These are phyloP conservation scores for Himalopsyche tibetana DNA, from an alignment of 2,888 invertebrate species.

Conservation along the genomic window DNA sequence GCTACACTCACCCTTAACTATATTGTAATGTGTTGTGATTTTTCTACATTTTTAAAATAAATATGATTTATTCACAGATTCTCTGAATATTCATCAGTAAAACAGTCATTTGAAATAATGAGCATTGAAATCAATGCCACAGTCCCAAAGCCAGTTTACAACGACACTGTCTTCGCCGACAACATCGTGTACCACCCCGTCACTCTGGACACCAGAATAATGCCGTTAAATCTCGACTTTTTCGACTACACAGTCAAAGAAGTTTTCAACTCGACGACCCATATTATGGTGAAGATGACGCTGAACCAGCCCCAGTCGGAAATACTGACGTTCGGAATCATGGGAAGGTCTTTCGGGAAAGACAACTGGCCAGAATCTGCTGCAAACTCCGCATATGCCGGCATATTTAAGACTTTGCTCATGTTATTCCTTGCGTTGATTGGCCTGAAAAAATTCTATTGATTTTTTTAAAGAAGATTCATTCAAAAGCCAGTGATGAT, in stretches of 20 bases:
- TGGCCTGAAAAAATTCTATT: neutral
- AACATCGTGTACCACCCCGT: constrained; percentile 74
- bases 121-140: constrained; percentile 72
- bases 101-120: constrained; percentile 73
- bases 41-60: no score
- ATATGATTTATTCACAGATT: constrained; percentile 71
- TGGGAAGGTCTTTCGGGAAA: constrained; percentile 75
- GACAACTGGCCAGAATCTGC: constrained; percentile 68
- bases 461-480: no score
- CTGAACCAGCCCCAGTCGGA: constrained; percentile 67
- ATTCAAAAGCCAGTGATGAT: no score
- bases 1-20: no score
- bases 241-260: constrained; percentile 68
- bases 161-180: constrained; percentile 68
- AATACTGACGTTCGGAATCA: constrained; percentile 76
- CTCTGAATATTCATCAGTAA: constrained; percentile 70
- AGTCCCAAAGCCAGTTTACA: constrained; percentile 70
- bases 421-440: neutral
- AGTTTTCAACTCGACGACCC: constrained; percentile 59
- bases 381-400: neutral
- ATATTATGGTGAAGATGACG: constrained; percentile 66
- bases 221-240: constrained; percentile 73
- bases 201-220: constrained; percentile 73
- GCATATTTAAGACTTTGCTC: neutral
- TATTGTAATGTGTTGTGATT: no score